Percentiles rank a stretch among this genome's conserved stretches.
phyloP scores from a whole-genome alignment of 1,140 invertebrate species.

The Meteorus sp. region DNA sequence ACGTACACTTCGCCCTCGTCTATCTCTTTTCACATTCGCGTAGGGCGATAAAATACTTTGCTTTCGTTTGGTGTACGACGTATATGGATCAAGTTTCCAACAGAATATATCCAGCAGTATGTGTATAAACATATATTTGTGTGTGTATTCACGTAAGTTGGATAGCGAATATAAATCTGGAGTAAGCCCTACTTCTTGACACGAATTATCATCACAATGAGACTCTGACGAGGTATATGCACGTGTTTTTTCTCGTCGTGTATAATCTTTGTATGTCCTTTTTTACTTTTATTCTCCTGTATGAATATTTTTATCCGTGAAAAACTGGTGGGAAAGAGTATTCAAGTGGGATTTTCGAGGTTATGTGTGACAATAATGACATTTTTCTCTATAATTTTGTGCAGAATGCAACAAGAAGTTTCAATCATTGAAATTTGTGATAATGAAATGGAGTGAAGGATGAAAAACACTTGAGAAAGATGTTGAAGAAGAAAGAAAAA shows the following conservation, averaged over 20 bases:
- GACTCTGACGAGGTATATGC: not conserved
- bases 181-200: not conserved
- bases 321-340: too few species aligned
- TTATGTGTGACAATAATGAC: too few species aligned
- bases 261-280: not conserved
- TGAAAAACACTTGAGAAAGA: not conserved
- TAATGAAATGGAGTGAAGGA: not conserved
- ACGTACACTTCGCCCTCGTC: not conserved
- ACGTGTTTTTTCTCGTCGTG: not conserved
- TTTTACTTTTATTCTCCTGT: too few species aligned
- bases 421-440: not conserved
- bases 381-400: too few species aligned
- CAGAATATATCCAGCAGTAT: too few species aligned
- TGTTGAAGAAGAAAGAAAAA: not conserved
- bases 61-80: conserved; percentile 4
- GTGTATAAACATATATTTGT: too few species aligned
- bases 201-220: conserved; percentile 8
- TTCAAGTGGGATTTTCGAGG: too few species aligned
- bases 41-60: conserved; percentile 16
- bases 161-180: not conserved
- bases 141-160: too few species aligned
- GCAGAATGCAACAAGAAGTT: too few species aligned
- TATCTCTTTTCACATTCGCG: too few species aligned
- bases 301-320: too few species aligned
- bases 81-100: conserved; percentile 17